A percentile compares a stretch with the other conserved stretches of the same genome.
phyloP scores from a whole-genome alignment of 2,888 invertebrate species.

The Tipula vernalis region DNA sequence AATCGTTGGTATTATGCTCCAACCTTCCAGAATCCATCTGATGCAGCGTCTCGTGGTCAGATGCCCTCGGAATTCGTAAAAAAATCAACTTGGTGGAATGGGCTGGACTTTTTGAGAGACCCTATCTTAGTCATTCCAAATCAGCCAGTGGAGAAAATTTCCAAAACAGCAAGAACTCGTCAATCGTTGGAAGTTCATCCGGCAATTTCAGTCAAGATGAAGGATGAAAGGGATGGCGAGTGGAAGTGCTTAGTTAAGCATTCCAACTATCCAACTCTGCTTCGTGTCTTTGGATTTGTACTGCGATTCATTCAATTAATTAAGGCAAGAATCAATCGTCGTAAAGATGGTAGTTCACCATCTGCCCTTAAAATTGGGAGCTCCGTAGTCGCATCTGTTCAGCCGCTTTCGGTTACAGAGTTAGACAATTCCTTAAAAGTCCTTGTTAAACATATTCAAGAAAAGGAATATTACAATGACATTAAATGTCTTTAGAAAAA shows the following conservation, averaged over 20 bases:
- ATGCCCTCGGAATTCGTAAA: background rate
- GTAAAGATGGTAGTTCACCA: background rate
- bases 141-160: background rate
- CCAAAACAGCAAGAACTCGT: background rate
- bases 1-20: background rate
- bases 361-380: too few species aligned
- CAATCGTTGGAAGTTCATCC: background rate
- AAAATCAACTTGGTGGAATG: background rate
- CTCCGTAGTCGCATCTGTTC: background rate
- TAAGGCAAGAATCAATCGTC: background rate
- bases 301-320: too few species aligned
- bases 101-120: background rate
- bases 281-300: background rate
- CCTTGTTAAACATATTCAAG: background rate
- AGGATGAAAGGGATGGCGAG: background rate
- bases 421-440: background rate
- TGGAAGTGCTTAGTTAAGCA: background rate
- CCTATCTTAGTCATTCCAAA: background rate
- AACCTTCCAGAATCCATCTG: background rate
- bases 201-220: background rate
- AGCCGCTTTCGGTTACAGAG: background rate
- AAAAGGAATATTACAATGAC: background rate
- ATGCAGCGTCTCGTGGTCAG: background rate
- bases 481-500: too few species aligned
- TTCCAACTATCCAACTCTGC: background rate